Conservation (phyloP, 2,888 invertebrate genomes). For the Copidosoma aretas region DNA sequence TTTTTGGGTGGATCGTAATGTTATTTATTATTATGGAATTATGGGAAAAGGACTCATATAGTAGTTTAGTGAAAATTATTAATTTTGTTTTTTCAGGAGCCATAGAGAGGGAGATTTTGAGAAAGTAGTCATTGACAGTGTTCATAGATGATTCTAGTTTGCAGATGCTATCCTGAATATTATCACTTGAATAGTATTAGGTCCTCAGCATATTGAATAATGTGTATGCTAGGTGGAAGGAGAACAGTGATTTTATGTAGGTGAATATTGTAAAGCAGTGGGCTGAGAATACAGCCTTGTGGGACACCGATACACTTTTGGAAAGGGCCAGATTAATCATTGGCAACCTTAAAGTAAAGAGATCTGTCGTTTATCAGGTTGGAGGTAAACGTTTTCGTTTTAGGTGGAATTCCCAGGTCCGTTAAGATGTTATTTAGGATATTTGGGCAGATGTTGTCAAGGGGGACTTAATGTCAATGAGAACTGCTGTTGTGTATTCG, state of each 20-base stretch:
- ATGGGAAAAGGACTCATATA: no score
- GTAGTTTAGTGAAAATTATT: no score
- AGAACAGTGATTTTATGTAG: background rate
- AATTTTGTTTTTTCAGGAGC: no score
- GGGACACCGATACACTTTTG: constrained; percentile 7
- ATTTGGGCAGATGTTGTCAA: constrained; percentile 7
- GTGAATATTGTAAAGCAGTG: constrained; percentile 7
- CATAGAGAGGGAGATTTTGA: no score
- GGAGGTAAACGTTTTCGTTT: constrained; percentile 12
- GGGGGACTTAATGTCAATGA: constrained; percentile 13
- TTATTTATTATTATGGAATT: background rate
- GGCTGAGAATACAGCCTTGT: constrained; percentile 18
- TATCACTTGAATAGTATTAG: background rate
- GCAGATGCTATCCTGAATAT: background rate
- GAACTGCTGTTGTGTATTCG: background rate
- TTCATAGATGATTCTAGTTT: background rate
- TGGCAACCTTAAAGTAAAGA: constrained; percentile 9
- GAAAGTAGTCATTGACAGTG: no score
- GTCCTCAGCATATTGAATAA: constrained; percentile 22
- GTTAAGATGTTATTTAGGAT: background rate
- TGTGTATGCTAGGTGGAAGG: no score
- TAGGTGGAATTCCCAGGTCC: constrained; percentile 6
- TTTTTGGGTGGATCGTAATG: background rate
- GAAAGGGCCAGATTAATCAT: constrained; percentile 12
- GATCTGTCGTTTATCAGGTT: constrained; percentile 12